These are phyloP conservation scores for Meteorus colon DNA, from an alignment of 2,888 invertebrate species.

Conservation along the genomic window DNA sequence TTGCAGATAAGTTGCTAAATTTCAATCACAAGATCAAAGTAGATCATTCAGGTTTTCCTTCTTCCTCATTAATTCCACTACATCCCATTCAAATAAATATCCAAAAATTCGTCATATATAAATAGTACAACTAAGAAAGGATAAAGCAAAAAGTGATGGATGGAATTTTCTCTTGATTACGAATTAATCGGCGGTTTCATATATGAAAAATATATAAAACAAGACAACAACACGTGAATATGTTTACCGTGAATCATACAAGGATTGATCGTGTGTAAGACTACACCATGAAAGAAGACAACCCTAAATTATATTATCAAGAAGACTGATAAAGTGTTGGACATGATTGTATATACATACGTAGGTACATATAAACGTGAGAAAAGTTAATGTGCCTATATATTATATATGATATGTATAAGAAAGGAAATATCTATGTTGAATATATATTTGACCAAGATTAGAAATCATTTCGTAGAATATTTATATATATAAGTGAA, in stretches of 20 bases:
- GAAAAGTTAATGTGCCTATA: constrained; percentile 22
- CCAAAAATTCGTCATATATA: no score
- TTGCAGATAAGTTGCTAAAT: no score
- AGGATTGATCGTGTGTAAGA: constrained; percentile 38
- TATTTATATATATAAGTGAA: constrained; percentile 2
- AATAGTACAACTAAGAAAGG: not conserved
- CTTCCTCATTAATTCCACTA: no score
- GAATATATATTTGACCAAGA: constrained; percentile 15
- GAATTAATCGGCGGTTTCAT: constrained; percentile 9
- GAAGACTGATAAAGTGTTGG: constrained; percentile 20
- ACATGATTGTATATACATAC: constrained; percentile 2
- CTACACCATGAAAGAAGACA: constrained; percentile 26
- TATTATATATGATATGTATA: not conserved
- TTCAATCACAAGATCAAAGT: no score
- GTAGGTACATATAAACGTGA: constrained; percentile 15
- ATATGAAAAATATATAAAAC: not conserved
- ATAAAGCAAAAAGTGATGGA: constrained; percentile 5
- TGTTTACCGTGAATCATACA: not conserved
- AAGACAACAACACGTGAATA: not conserved
- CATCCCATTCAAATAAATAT: no score
- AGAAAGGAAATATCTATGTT: not conserved
- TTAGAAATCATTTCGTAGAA: constrained; percentile 36
- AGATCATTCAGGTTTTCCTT: no score
- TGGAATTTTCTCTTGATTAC: constrained; percentile 10
- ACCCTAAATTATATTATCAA: constrained; percentile 37